Percentiles rank a stretch among this genome's conserved stretches.
Evolutionary conservation across 2,888 invertebrate species (phyloP).

Genomic region (Apodemia zela): DNA sequence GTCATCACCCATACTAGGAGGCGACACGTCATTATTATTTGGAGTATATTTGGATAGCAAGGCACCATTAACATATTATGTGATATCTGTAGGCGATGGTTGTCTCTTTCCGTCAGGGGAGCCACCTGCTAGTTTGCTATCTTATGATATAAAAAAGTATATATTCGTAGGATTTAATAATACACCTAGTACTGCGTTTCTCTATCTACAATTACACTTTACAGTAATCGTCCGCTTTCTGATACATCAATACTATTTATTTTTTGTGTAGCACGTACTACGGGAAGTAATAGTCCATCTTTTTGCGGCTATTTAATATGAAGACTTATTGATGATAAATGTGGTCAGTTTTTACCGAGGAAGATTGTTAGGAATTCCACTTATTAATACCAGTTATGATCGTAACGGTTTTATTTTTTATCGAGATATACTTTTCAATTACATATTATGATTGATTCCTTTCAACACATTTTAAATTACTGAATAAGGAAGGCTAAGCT

Average conservation of each 20-base stretch:
- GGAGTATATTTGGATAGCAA: no score
- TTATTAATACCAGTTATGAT: constrained; percentile 9
- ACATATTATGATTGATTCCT: not conserved
- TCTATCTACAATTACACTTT: constrained; percentile 1
- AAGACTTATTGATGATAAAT: constrained; percentile 5
- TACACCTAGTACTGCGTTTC: no score
- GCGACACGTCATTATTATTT: no score
- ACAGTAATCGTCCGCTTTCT: constrained; percentile 1
- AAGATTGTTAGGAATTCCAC: constrained; percentile 7
- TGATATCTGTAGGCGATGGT: no score
- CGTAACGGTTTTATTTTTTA: not conserved
- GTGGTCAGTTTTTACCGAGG: constrained; percentile 7
- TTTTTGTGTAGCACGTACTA: constrained; percentile 9
- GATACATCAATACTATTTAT: constrained; percentile 2
- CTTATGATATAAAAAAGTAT: no score
- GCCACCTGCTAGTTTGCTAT: no score
- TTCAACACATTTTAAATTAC: not conserved
- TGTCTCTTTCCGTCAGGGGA: no score
- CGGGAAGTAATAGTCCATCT: constrained; percentile 6
- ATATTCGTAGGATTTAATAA: no score
- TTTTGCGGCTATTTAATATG: constrained; percentile 6
- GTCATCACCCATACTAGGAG: no score
- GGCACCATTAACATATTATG: no score
- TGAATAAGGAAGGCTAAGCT: no score
- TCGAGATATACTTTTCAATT: not conserved